These are phyloP conservation scores for Horisme vitalbata DNA, from an alignment of 2,888 invertebrate species.

Conservation along the genomic window DNA sequence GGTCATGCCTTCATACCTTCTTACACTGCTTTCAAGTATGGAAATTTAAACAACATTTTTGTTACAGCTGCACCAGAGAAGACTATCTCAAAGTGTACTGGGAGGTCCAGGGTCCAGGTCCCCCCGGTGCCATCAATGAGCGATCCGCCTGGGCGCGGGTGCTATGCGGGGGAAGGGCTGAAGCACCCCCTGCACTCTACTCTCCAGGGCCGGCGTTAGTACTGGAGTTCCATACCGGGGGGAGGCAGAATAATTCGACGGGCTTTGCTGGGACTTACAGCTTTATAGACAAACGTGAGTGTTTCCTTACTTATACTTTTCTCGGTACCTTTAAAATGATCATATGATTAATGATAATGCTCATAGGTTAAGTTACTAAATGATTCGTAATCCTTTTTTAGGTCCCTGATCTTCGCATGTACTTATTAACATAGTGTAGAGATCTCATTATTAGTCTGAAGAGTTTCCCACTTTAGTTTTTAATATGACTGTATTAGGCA, in stretches of 20 bases:
- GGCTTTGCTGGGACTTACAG: conserved; percentile 90
- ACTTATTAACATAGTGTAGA: no score
- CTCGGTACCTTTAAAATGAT: no score
- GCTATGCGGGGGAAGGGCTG: conserved; percentile 87
- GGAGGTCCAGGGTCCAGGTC: conserved; percentile 88
- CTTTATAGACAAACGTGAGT: conserved; percentile 90
- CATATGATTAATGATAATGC: no score
- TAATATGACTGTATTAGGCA: no score
- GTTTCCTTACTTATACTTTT: neutral
- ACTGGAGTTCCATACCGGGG: conserved; percentile 87
- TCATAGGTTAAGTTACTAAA: no score
- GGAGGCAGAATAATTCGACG: conserved; percentile 79
- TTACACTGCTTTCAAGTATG: neutral
- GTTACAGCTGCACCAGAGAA: conserved; percentile 88
- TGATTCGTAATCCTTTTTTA: no score
- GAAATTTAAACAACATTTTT: conserved; percentile 32
- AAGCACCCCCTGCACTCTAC: conserved; percentile 88
- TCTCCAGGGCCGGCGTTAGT: conserved; percentile 89
- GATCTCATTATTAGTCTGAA: no score
- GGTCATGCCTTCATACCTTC: no score
- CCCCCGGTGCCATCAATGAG: conserved; percentile 88
- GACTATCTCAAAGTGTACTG: conserved; percentile 91
- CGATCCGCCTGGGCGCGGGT: conserved; percentile 88
- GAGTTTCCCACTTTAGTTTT: no score
- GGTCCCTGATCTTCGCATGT: no score